phyloP scores from a whole-genome alignment of 2,113 vertebrate genomes.

The Cygnus buccinator region DNA sequence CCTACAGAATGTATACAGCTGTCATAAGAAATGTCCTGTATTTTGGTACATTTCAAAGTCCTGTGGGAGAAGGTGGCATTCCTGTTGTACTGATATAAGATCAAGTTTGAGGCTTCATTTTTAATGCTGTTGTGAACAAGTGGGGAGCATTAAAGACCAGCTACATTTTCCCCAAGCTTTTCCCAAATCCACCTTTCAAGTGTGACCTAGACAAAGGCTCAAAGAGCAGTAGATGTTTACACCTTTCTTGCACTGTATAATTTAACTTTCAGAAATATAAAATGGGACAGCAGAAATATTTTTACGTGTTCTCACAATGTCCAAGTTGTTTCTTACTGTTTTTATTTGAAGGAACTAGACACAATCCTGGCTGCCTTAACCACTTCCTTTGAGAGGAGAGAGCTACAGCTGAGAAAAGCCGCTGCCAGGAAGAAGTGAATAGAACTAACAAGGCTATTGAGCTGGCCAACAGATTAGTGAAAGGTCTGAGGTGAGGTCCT shows the following conservation, averaged over 20 bases:
- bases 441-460: constrained; percentile 94
- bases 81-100: constrained; percentile 40
- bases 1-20: neutral
- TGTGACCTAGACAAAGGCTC: constrained; percentile 24
- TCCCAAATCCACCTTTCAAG: constrained; percentile 18
- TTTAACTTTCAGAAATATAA: constrained; percentile 68
- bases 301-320: constrained; percentile 63
- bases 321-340: constrained; percentile 76
- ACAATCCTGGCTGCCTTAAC: constrained; percentile 87
- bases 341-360: constrained; percentile 88
- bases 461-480: constrained; percentile 94
- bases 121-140: constrained; percentile 50
- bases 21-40: constrained; percentile 4
- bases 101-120: constrained; percentile 22
- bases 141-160: constrained; percentile 45
- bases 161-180: constrained; percentile 37
- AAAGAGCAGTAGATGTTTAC: neutral
- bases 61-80: constrained; percentile 24
- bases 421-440: constrained; percentile 93
- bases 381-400: constrained; percentile 86
- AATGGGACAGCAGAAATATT: constrained; percentile 67
- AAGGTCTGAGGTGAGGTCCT: constrained; percentile 93
- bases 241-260: constrained; percentile 42
- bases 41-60: constrained; percentile 57
- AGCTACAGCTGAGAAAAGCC: constrained; percentile 90